Evolutionary conservation across 2,888 invertebrate genomes (phyloP), one percentile per base, ranked within the genome.

Genomic region (Argyresthia albistria): DNA sequence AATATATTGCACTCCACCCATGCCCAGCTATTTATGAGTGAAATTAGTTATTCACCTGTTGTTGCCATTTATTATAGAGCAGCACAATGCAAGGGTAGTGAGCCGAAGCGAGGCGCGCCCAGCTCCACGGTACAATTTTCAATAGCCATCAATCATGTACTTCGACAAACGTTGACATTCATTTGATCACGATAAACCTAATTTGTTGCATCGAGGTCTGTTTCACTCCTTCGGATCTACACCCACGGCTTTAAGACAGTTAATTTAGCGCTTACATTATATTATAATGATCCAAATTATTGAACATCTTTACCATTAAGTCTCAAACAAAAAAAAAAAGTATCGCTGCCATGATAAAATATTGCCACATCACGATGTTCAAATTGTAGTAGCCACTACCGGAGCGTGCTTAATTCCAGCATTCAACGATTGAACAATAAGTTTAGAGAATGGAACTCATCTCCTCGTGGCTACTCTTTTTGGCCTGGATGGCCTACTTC

Each of bases 31-130:
- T 80, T 84, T 84, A 83, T 82, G 75, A 82, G 80, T 80, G 79
- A 86, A 87, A 87, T 86, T 83, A 86, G 81, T 83, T 78, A 82
- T 83, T 86, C 83, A 87, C 86, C 86, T 87, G 86, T 82, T 83
- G 82, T 82, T 84, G 83, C 76, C 80, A 83, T 87, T 87, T 86
- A 83, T 83, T 79, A 80, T 76, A 77, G 73, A 63, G 70, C 25
- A 70, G 65, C 67, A 86, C 86, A 87, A 87, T 81, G 76, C 65
- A 69, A 59, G 51, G 25, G 25, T 6, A 25, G 25, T 25, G 70
- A 70, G 70, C 77, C 76, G 69, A 68, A 72, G 61, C 75, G 70
- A 74, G 76, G 68, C 65, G 68, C 76, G 66, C 74, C 76, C 80
- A 73, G 77, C 65, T 83, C 82, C 72, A 65, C 73, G 25, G 16